Base-by-base conservation (phyloP, 2,888 invertebrate species). In the Tetragnatha montana region DNA sequence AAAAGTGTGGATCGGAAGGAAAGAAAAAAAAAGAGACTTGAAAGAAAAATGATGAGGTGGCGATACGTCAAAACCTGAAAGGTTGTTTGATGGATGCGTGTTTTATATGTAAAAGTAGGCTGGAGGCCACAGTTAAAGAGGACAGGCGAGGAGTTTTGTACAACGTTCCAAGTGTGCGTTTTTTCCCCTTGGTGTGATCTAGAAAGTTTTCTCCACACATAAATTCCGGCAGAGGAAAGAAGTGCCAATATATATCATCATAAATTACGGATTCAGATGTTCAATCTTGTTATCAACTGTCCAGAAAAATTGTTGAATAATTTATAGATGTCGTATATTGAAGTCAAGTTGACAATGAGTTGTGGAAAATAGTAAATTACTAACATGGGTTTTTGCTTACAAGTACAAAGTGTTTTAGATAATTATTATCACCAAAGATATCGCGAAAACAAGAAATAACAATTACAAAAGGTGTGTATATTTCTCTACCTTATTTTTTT, bases 41-140 rank as follows among this genome's bases (percentile, higher is more conserved):
- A 51, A 81, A 87, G 87, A 87, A 76, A 87, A 87, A 87, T 82
- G 87, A 87, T 70, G 81, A 81, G 76, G 75, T 50, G 81, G 81
- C 35, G 81, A 87, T 81, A 70, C 75, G 87, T 87, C 87, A 87
- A 76, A 87, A 81, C 75, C 22, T 76, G 81, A 81, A 81, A 87
- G 76, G 81, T 70, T 14, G 22, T 51, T 69, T 81, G 87, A 87
- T 87, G 68, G 87, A 87, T 87, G 81, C 70, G 69, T 81, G 81
- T 87, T 87, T 87, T 87, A 87, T 87, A 81, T 81, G 87, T 87
- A 87, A 79, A 87, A 87, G 81, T 51, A 71, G 49, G 85, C 78
- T 50, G 19, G 22, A 51, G 60, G 10, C 74, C 60, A 6, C 60
- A 60, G 12, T 60, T 60, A 35, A 35, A 35, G n/a, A 60, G 60